Evolutionary conservation across 1,140 invertebrate genomes (phyloP).

Genomic region (Philotrypesis tridentata): DNA sequence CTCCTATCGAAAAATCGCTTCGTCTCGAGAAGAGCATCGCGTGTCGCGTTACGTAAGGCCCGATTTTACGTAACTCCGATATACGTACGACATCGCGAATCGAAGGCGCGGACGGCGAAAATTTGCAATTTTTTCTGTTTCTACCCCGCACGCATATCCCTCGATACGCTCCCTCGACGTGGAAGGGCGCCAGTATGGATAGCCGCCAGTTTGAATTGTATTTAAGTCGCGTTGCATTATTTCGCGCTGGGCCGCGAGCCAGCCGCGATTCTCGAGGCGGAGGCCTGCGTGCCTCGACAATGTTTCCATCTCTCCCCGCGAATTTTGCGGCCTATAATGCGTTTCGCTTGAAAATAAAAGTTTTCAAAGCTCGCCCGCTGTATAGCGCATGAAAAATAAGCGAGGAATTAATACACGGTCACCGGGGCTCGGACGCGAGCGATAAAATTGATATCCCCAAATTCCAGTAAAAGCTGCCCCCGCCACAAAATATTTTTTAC

Average conservation of each 20-base stretch:
- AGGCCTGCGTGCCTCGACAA: not conserved
- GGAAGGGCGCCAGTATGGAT: constrained; percentile 43
- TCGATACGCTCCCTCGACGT: not conserved
- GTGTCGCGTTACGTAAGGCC: too few relatives aligned
- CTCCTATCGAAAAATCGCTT: too few relatives aligned
- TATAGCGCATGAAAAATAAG: too few relatives aligned
- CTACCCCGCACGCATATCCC: too few relatives aligned
- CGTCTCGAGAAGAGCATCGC: too few relatives aligned
- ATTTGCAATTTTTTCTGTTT: constrained; percentile 14
- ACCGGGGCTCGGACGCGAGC: too few relatives aligned
- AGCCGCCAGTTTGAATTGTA: constrained; percentile 41
- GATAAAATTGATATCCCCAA: too few relatives aligned
- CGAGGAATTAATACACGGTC: too few relatives aligned
- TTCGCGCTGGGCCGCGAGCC: constrained; percentile 38
- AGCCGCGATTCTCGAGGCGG: constrained; percentile 3
- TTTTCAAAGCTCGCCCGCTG: too few relatives aligned
- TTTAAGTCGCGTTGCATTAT: constrained; percentile 49
- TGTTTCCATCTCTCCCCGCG: not conserved
- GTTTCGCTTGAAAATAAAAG: too few relatives aligned
- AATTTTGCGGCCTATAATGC: not conserved
- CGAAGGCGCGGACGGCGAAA: not conserved
- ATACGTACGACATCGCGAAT: not conserved
- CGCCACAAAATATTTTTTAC: too few relatives aligned
- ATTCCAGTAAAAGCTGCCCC: too few relatives aligned
- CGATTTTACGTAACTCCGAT: constrained; percentile 2